Percentiles rank a stretch among this genome's conserved stretches.
Evolutionary conservation across 2,113 vertebrate genomes (phyloP).

Genomic region (Cyrtonyx montezumae): DNA sequence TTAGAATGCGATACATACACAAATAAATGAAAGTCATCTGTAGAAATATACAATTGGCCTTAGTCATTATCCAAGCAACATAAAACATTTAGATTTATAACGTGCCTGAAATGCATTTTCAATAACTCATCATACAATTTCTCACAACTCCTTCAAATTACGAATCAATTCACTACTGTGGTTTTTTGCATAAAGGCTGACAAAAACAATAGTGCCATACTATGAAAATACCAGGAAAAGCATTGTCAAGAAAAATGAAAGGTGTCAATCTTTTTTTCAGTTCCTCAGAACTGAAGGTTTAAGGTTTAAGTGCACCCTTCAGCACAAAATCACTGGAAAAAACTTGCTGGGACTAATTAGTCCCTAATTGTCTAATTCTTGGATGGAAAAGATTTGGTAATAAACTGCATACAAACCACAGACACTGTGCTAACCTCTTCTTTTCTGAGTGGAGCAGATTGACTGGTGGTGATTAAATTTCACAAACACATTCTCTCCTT

Average conservation of each 20-base stretch:
- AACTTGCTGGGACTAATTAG: neutral
- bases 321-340: neutral
- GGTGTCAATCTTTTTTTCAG: neutral
- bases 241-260: slow-evolving; percentile 36
- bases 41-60: slow-evolving; percentile 16
- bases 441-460: neutral
- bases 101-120: slow-evolving; percentile 50
- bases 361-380: neutral
- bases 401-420: slow-evolving; percentile 2
- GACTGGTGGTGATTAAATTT: neutral
- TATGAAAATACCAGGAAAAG: slow-evolving; percentile 69
- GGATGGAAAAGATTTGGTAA: neutral
- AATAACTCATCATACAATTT: neutral
- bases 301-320: slow-evolving; percentile 34
- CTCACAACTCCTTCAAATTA: slow-evolving; percentile 32
- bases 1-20: neutral
- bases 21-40: neutral
- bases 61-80: slow-evolving; percentile 8
- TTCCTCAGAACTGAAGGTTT: slow-evolving; percentile 10
- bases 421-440: neutral
- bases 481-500: neutral
- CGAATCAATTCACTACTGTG: slow-evolving; percentile 25
- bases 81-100: slow-evolving; percentile 56
- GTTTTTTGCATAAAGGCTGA: slow-evolving; percentile 8
- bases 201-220: neutral